Conservation (phyloP, 1,140 invertebrate species). For the Brachionus rubens region DNA sequence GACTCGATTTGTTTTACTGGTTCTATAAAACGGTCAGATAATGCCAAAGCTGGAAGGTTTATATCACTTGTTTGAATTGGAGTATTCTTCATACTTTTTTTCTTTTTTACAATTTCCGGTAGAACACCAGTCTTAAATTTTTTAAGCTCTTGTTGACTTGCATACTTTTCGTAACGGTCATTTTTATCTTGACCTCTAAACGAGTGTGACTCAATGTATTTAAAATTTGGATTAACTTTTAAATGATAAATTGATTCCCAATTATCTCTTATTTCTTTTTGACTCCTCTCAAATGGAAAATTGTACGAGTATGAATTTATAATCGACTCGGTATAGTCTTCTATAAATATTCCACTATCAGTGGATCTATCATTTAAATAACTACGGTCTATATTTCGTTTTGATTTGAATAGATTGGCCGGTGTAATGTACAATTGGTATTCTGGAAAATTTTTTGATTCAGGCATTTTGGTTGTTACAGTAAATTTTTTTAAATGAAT, state of each 20-base stretch:
- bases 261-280: neutral
- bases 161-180: neutral
- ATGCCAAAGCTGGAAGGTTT: too few species aligned
- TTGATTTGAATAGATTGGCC: neutral
- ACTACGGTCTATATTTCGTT: neutral
- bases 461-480: neutral
- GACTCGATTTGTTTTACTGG: neutral
- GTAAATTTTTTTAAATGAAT: neutral
- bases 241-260: conserved; percentile 22
- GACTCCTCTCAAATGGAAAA: neutral
- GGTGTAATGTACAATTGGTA: neutral
- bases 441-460: neutral
- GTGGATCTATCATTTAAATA: neutral
- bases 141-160: too few species aligned
- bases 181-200: neutral
- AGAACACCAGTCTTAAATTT: too few species aligned
- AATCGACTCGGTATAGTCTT: neutral
- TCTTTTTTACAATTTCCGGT: too few species aligned
- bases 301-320: neutral
- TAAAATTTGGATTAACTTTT: neutral
- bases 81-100: too few species aligned
- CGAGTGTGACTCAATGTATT: neutral
- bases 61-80: too few species aligned
- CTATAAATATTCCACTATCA: neutral
- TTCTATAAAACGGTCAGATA: neutral